phyloP scores from a whole-genome alignment of 2,797 vertebrate genomes.

The Brotula barbata region DNA sequence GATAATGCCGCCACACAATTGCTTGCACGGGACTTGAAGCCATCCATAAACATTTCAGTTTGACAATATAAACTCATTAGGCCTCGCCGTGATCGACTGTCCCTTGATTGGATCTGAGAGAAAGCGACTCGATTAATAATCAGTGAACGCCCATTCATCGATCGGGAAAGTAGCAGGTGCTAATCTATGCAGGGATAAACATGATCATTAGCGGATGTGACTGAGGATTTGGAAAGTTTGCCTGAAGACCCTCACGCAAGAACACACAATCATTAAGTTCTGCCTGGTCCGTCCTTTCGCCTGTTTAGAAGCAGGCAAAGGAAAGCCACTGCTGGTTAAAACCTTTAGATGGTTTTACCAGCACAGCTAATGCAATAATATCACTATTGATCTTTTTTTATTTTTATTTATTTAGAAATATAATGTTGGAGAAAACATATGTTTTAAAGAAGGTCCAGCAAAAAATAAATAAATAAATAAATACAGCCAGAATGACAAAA shows the following conservation, averaged over 20 bases:
- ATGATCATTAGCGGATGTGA: conserved; percentile 48
- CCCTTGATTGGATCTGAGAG: conserved; percentile 51
- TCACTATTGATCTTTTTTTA: too few species aligned
- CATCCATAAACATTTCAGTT: conserved; percentile 71
- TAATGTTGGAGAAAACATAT: too few species aligned
- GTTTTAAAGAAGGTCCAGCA: too few species aligned
- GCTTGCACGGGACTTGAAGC: conserved; percentile 60
- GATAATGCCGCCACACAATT: conserved; percentile 65
- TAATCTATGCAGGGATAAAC: conserved; percentile 52
- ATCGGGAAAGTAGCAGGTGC: conserved; percentile 50
- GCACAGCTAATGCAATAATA: too few species aligned
- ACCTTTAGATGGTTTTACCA: too few species aligned
- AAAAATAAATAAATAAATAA: too few species aligned
- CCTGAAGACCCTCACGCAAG: conserved; percentile 28
- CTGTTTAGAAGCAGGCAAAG: conserved; percentile 24
- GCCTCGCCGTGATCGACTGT: conserved; percentile 58
- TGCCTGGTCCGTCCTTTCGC: conserved; percentile 4
- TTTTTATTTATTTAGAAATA: too few species aligned
- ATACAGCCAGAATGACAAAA: too few species aligned
- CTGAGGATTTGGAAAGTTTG: conserved; percentile 40
- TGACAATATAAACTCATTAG: conserved; percentile 71
- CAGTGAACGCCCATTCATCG: conserved; percentile 50
- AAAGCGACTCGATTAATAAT: conserved; percentile 64
- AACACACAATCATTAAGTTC: conserved; percentile 54
- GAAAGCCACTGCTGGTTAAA: too few species aligned